Evolutionary conservation across 2,113 vertebrate species (phyloP).

Genomic region (Elanus axillaris): DNA sequence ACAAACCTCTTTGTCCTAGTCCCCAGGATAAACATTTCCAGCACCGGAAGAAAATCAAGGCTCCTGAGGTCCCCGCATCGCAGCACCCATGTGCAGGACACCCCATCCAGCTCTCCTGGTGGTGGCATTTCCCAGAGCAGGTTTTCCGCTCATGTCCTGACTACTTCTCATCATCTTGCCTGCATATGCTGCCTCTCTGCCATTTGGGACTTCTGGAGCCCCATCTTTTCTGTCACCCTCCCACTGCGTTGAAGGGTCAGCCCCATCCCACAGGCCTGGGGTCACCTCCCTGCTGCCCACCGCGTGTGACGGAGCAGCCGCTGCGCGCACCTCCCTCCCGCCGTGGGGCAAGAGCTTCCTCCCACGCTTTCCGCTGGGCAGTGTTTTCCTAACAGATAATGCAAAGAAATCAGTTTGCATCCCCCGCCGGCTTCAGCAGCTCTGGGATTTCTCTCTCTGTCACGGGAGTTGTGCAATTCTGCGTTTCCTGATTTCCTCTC

Average conservation of each 20-base stretch:
- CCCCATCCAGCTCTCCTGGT: neutral
- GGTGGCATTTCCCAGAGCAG: neutral
- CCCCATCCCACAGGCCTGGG: neutral
- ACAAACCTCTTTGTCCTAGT: neutral
- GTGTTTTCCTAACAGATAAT: neutral
- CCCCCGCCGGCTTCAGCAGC: rapidly evolving
- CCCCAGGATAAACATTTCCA: neutral
- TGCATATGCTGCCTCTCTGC: neutral
- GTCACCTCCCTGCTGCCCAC: neutral
- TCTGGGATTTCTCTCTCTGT: neutral
- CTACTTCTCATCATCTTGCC: neutral
- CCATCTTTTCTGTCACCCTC: neutral
- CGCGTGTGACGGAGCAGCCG: rapidly evolving
- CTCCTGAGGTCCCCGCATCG: neutral
- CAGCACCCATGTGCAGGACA: neutral
- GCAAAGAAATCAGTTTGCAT: neutral
- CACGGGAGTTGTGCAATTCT: neutral
- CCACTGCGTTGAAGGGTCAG: rapidly evolving
- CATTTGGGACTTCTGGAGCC: neutral
- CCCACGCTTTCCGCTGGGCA: neutral
- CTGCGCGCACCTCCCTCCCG: neutral
- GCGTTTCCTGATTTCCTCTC: neutral
- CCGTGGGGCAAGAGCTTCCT: neutral
- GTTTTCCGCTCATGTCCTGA: rapidly evolving
- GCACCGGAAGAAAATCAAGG: neutral